Conservation (phyloP, 2,113 vertebrate genomes). For the Piprites chloris region DNA sequence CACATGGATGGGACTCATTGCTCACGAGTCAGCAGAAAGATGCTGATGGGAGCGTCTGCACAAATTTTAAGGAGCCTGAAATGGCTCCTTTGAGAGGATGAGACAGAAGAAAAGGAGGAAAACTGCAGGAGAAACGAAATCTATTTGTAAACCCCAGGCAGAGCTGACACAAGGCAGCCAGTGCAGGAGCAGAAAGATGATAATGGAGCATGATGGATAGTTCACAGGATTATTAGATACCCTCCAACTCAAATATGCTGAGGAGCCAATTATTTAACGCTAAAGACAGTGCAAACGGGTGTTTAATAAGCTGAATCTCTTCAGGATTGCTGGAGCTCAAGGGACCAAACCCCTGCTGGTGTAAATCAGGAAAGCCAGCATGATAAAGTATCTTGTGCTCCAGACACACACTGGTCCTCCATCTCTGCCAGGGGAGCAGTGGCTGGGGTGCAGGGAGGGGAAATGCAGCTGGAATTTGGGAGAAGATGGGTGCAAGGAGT, state of each 20-base stretch:
- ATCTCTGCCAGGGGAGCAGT: background rate
- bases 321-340: background rate
- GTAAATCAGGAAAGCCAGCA: background rate
- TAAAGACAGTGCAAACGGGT: background rate
- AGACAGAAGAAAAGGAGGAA: background rate
- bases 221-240: background rate
- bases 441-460: background rate
- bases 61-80: background rate
- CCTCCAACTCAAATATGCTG: conserved; percentile 32
- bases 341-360: background rate
- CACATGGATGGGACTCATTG: background rate
- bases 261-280: conserved; percentile 30
- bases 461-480: background rate
- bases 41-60: background rate
- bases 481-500: background rate
- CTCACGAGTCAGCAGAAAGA: background rate
- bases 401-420: accelerated
- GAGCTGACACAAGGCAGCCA: background rate
- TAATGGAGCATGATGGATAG: conserved; percentile 9
- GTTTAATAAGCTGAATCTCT: conserved; percentile 1
- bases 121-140: background rate
- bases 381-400: accelerated
- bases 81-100: background rate
- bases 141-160: conserved; percentile 17
- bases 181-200: background rate